Evolutionary conservation across 2,797 vertebrate genomes (phyloP).

Genomic region (Enteromius paludinosus): DNA sequence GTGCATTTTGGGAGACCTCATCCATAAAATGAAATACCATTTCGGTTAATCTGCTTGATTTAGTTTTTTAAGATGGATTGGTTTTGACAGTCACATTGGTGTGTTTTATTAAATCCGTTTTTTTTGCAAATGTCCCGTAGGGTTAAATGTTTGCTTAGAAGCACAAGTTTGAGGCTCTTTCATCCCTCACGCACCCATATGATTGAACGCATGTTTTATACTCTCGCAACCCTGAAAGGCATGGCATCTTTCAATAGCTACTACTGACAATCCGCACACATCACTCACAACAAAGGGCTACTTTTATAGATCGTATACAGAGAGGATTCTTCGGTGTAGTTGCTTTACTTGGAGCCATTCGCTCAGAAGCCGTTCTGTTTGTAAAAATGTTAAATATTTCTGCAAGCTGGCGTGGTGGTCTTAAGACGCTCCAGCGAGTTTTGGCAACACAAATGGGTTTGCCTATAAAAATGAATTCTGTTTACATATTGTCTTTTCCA

Average conservation of each 20-base stretch:
- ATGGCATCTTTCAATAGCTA: constrained; percentile 65
- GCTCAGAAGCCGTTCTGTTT: constrained; percentile 19
- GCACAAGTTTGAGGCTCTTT: constrained; percentile 58
- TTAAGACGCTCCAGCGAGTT: constrained; percentile 32
- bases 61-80: neutral
- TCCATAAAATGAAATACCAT: neutral
- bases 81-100: neutral
- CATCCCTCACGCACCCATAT: constrained; percentile 57
- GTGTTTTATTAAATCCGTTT: neutral
- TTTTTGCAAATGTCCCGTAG: neutral
- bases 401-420: constrained; percentile 26
- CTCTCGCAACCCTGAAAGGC: constrained; percentile 68
- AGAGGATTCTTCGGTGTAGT: constrained; percentile 56
- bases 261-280: constrained; percentile 65
- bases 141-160: constrained; percentile 62
- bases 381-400: constrained; percentile 32
- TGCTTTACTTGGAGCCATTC: constrained; percentile 45
- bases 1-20: constrained; percentile 5
- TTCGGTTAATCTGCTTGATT: neutral
- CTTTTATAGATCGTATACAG: constrained; percentile 56
- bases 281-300: constrained; percentile 43
- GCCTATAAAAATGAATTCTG: constrained; percentile 42
- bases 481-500: constrained; percentile 53
- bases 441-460: constrained; percentile 8
- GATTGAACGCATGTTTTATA: constrained; percentile 67